Percentiles rank a stretch among this genome's conserved stretches.
Conservation (phyloP, 2,797 vertebrate species). For the Huso huso region DNA sequence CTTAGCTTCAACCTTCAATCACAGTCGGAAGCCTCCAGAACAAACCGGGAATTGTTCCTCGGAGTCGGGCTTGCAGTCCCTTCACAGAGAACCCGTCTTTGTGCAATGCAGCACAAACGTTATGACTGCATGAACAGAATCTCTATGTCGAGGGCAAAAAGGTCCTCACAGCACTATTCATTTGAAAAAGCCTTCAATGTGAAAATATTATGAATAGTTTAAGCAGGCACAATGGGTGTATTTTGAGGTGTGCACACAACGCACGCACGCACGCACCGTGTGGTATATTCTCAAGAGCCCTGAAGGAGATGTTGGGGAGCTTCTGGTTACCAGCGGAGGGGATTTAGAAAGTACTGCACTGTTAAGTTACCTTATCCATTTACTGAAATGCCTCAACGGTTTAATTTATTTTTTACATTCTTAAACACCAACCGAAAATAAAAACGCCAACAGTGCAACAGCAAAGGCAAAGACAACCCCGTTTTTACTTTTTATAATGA, state of each 20-base stretch:
- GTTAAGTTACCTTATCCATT: too few relatives aligned
- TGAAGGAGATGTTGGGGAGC: too few relatives aligned
- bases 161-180: slow-evolving; percentile 59
- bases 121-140: slow-evolving; percentile 55
- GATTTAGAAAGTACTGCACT: too few relatives aligned
- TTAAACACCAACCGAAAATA: too few relatives aligned
- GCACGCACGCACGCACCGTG: slow-evolving; percentile 30
- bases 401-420: too few relatives aligned
- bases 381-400: too few relatives aligned
- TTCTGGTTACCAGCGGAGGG: too few relatives aligned
- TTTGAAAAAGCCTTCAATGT: slow-evolving; percentile 53
- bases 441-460: too few relatives aligned
- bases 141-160: slow-evolving; percentile 51
- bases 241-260: slow-evolving; percentile 42
- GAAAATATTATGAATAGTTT: slow-evolving; percentile 50
- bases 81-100: slow-evolving; percentile 63
- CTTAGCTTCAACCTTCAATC: slow-evolving; percentile 49
- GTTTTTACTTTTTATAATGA: too few relatives aligned
- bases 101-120: slow-evolving; percentile 62
- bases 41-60: slow-evolving; percentile 78
- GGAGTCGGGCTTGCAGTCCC: slow-evolving; percentile 38
- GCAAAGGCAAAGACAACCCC: too few relatives aligned
- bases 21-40: slow-evolving; percentile 51
- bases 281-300: too few relatives aligned
- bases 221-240: slow-evolving; percentile 39